Conservation (phyloP, 1,140 invertebrate genomes). For the Drosophila subobscura region DNA sequence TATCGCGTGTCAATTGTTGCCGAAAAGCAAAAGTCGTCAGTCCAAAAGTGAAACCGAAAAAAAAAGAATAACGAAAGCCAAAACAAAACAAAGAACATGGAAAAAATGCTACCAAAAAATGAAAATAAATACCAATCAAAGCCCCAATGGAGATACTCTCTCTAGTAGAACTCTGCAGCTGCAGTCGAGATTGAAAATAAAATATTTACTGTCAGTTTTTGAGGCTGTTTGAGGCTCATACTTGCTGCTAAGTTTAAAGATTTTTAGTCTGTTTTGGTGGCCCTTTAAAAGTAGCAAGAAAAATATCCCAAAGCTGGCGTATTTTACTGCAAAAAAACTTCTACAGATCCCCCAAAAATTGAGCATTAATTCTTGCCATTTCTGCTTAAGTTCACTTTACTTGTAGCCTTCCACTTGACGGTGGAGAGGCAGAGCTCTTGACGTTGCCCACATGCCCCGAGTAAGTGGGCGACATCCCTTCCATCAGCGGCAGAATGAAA, state of each 20-base stretch:
- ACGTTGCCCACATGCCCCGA: not conserved
- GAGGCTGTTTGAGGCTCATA: no score
- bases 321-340: no score
- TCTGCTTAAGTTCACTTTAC: no score
- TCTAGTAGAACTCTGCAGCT: not conserved
- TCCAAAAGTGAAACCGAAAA: constrained; percentile 51
- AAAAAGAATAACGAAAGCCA: constrained; percentile 11
- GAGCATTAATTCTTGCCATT: no score
- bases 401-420: no score
- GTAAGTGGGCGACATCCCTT: not conserved
- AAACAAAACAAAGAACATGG: constrained; percentile 8
- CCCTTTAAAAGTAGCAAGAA: no score
- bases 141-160: not conserved
- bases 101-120: constrained; percentile 17
- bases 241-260: no score
- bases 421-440: not conserved
- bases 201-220: no score
- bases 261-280: no score
- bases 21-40: constrained; percentile 66
- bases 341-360: no score
- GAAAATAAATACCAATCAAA: not conserved
- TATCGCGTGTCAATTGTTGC: constrained; percentile 79
- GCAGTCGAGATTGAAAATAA: no score
- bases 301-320: no score
- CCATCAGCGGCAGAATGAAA: constrained; percentile 32